These are phyloP conservation scores for Oreohelix idahoensis DNA, from an alignment of 1,140 invertebrate species.

Conservation along the genomic window DNA sequence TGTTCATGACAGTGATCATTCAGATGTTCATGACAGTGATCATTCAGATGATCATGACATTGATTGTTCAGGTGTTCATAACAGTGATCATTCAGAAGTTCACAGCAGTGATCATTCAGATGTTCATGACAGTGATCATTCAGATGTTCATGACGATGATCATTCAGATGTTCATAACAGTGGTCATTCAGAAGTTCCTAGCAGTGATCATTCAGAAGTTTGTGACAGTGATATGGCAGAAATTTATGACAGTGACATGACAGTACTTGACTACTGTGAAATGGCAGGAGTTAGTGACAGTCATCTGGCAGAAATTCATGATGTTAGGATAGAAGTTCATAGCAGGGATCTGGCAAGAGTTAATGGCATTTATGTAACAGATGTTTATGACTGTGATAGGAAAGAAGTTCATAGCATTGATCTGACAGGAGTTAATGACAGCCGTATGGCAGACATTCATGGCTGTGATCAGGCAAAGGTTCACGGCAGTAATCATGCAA, in stretches of 20 bases:
- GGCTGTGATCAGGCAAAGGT: not conserved
- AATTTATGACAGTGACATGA: not conserved
- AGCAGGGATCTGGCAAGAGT: too few species aligned
- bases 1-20: not conserved
- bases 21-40: not conserved
- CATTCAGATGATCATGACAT: not conserved
- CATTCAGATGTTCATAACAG: not conserved
- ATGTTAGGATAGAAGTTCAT: too few species aligned
- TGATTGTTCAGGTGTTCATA: not conserved
- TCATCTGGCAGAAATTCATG: too few species aligned
- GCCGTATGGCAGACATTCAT: not conserved
- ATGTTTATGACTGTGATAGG: too few species aligned
- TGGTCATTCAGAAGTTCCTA: not conserved
- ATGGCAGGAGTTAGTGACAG: not conserved
- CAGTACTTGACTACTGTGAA: not conserved
- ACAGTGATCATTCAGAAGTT: not conserved
- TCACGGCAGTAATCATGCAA: not conserved
- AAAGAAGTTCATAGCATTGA: not conserved
- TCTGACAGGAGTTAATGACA: not conserved
- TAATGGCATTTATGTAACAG: too few species aligned
- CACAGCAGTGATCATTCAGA: not conserved
- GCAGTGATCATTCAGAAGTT: not conserved
- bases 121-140: not conserved
- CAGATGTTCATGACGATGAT: not conserved
- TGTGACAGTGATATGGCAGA: not conserved